These are phyloP conservation scores for Nomada lathburiana DNA, from an alignment of 2,888 invertebrate genomes.

Conservation along the genomic window DNA sequence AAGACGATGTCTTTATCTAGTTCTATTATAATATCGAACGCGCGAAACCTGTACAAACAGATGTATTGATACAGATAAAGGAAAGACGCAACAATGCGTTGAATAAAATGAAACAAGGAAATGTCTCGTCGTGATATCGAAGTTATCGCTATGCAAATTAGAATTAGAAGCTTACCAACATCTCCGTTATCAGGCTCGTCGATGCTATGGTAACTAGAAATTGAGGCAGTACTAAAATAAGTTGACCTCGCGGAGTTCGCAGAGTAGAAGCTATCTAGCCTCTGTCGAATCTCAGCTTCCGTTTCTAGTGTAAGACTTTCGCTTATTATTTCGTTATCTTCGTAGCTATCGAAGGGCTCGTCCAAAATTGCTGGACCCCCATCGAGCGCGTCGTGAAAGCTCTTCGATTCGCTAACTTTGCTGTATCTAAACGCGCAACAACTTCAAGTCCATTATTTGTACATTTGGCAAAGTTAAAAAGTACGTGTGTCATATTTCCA, in stretches of 20 bases:
- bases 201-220: slow-evolving; percentile 93
- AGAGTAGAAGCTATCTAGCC: slow-evolving; percentile 94
- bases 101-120: background rate
- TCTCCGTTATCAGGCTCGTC: slow-evolving; percentile 85
- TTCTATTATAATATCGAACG: no score
- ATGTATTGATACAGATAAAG: background rate
- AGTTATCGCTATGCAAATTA: background rate
- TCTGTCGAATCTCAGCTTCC: slow-evolving; percentile 84
- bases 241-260: slow-evolving; percentile 91
- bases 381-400: slow-evolving; percentile 79
- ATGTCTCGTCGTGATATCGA: background rate
- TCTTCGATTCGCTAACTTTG: slow-evolving; percentile 77
- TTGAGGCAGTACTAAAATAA: slow-evolving; percentile 91
- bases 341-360: slow-evolving; percentile 72
- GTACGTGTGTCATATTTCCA: background rate
- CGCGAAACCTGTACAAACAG: no score
- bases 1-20: no score
- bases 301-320: slow-evolving; percentile 85
- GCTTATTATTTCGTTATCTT: slow-evolving; percentile 76
- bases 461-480: background rate
- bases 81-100: background rate
- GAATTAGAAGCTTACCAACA: slow-evolving; percentile 81
- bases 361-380: slow-evolving; percentile 71
- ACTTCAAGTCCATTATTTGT: background rate
- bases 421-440: slow-evolving; percentile 67